phyloP scores from a whole-genome alignment of 2,797 vertebrate genomes.

The Onychomys torridus region DNA sequence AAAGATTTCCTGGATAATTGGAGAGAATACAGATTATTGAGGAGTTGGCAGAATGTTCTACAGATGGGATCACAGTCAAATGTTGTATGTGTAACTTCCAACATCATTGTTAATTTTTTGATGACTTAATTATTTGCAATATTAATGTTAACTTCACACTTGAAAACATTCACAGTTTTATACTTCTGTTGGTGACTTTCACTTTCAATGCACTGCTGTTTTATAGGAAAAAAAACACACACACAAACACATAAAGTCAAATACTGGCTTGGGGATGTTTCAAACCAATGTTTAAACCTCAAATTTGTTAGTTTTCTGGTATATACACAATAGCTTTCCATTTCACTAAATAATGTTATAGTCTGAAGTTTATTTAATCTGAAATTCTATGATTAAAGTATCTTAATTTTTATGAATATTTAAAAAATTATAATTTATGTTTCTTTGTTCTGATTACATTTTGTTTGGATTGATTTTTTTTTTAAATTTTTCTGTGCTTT shows the following conservation, averaged over 20 bases:
- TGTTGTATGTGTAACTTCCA: neutral
- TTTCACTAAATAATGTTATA: neutral
- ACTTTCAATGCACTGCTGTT: neutral
- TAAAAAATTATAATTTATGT: neutral
- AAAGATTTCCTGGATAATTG: neutral
- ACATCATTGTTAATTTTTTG: neutral
- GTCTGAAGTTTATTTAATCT: neutral
- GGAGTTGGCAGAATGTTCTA: neutral
- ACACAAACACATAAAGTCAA: neutral
- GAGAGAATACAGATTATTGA: neutral
- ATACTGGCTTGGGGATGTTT: neutral
- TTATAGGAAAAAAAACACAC: neutral
- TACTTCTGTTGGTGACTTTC: neutral
- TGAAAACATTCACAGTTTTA: neutral
- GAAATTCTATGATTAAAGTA: neutral
- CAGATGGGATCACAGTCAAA: neutral
- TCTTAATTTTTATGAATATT: constrained; percentile 41
- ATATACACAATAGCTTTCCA: neutral
- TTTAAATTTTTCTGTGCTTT: neutral
- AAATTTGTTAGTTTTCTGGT: neutral
- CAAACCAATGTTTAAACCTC: neutral
- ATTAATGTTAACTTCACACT: neutral
- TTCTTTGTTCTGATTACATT: neutral
- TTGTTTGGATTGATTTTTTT: neutral
- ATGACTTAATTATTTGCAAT: neutral